Evolutionary conservation across 2,113 vertebrate species (phyloP), one percentile per base, ranked within the genome.

Genomic region (Ptyas mucosa): DNA sequence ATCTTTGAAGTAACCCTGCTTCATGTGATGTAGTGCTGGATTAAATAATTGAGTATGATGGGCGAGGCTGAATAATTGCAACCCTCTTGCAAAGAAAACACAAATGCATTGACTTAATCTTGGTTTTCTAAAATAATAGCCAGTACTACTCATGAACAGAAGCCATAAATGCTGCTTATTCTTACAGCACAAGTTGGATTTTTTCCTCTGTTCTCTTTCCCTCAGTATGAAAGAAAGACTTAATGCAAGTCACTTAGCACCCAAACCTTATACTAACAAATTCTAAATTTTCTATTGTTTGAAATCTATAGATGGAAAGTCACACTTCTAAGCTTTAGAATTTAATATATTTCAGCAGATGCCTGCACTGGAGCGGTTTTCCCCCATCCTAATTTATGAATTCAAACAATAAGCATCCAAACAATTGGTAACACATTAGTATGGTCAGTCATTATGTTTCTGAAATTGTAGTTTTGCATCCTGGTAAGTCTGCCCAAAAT

Each of bases 401-500:
- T 94, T 89, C n/a, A 89, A 92, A 85, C 91, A 88, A 92, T 43
- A 94, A 92, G 93, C 93, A 90, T 55, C 21, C 58, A 21, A 24
- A 93, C 90, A 81, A 12, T 89, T 94, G 94, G 93, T 93, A 93
- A 0, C 0, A 57, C 8, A 75, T 96, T 92, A 92, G 52, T 57
- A 90, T 0, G 21, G 26, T 12, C 94, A 69, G 81, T 94, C 94
- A 29, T 94, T 51, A 23, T 91, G 85, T 92, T 94, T 91, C 89
- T 94, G 92, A n/a, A 11, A 95, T 90, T 92, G 23, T 81, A 34
- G 88, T 85, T 93, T 94, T 94, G 87, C 94, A 93, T 94, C 90
- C 24, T 34, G 90, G 7, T 24, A 90, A 14, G 26, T 81, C 29
- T 64, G 89, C 92, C 94, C 85, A 93, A 87, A 94, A 94, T 15